A percentile compares a stretch with the other conserved stretches of the same genome.
These are phyloP conservation scores for Nematolebias whitei DNA, from an alignment of 2,113 vertebrate species.

Conservation along the genomic window DNA sequence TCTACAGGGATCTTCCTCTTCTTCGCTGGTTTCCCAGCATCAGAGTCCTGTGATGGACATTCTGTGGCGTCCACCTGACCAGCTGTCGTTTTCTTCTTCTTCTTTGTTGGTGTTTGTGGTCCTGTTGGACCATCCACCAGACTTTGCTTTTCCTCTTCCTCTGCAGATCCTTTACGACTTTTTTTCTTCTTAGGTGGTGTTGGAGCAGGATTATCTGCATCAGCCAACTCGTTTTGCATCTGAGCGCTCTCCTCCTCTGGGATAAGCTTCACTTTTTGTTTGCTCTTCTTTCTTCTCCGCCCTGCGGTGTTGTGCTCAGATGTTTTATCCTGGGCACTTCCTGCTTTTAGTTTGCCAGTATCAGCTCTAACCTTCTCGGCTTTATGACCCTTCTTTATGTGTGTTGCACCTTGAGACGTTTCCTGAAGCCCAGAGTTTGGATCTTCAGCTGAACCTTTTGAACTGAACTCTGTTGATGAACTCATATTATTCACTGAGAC, in stretches of 20 bases:
- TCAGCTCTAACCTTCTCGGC: background rate
- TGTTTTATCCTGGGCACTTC: too few relatives aligned
- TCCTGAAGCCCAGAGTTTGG: background rate
- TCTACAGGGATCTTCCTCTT: conserved; percentile 64
- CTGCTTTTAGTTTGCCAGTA: too few relatives aligned
- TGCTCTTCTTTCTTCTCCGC: conserved; percentile 27
- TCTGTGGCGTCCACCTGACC: background rate
- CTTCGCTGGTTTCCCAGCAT: conserved; percentile 25
- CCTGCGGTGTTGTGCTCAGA: background rate
- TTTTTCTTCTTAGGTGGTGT: conserved; percentile 27
- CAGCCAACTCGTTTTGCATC: background rate
- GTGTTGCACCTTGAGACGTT: background rate
- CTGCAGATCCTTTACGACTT: background rate
- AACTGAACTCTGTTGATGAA: background rate
- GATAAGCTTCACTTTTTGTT: background rate
- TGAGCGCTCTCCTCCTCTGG: background rate
- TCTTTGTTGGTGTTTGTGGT: conserved; percentile 10
- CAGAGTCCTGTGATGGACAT: background rate
- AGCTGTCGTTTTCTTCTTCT: conserved; percentile 35
- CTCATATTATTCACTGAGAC: too few relatives aligned
- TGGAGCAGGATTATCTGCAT: background rate
- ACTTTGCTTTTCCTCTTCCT: background rate
- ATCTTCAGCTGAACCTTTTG: background rate
- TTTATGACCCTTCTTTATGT: conserved; percentile 26
- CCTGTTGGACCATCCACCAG: background rate